Percentiles rank a stretch among this genome's conserved stretches.
Evolutionary conservation across 2,797 vertebrate genomes (phyloP).

Genomic region (Ctenopoma multispine): DNA sequence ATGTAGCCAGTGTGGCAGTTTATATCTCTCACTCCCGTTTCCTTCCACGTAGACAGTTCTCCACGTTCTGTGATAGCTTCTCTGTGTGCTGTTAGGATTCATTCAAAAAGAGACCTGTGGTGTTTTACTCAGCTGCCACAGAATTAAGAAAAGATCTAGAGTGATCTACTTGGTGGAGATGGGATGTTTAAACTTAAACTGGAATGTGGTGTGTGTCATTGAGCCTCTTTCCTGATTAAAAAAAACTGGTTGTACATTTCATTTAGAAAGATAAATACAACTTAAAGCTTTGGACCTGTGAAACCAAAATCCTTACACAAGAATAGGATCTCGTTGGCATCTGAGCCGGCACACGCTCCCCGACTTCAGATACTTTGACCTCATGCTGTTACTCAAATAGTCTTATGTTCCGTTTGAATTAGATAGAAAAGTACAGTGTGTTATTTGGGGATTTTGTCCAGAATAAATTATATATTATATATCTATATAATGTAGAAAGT

Average conservation of each 20-base stretch:
- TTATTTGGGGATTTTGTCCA: constrained; percentile 54
- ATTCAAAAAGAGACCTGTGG: constrained; percentile 10
- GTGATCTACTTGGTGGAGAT: constrained; percentile 14
- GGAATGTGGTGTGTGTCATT: constrained; percentile 47
- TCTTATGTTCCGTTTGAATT: constrained; percentile 56
- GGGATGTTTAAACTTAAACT: constrained; percentile 46
- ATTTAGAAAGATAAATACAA: constrained; percentile 1
- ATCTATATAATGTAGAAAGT: constrained; percentile 72
- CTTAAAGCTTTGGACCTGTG: constrained; percentile 27
- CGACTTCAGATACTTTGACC: constrained; percentile 49
- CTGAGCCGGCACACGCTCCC: constrained; percentile 33
- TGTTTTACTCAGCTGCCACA: neutral
- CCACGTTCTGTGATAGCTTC: neutral
- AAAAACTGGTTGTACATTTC: constrained; percentile 28
- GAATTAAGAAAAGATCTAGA: constrained; percentile 24
- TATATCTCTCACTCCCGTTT: constrained; percentile 5
- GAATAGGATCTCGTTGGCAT: constrained; percentile 27
- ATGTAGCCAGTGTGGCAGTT: constrained; percentile 53
- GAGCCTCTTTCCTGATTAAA: constrained; percentile 31
- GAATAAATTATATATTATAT: constrained; percentile 68
- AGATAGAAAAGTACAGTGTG: constrained; percentile 42
- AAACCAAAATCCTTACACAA: constrained; percentile 53
- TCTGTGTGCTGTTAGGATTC: neutral
- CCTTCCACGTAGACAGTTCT: constrained; percentile 60
- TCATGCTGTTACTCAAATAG: constrained; percentile 56